Evolutionary conservation across 2,888 invertebrate genomes (phyloP).

Genomic region (Apodemia hepburni): DNA sequence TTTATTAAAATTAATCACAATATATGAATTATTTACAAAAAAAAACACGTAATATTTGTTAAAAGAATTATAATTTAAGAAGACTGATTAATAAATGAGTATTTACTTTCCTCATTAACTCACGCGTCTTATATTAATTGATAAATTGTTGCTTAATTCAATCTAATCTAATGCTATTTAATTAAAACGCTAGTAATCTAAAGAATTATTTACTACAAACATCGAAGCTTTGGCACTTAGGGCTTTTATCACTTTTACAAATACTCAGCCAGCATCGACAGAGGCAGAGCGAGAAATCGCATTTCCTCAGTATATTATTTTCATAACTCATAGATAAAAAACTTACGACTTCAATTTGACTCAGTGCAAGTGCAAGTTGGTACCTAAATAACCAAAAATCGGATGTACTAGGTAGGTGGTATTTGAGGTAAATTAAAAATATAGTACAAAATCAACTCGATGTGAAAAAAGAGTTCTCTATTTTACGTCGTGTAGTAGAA

Average conservation of each 20-base stretch:
- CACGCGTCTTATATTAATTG: slow-evolving; percentile 16
- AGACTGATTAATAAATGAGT: neutral
- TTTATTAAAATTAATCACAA: neutral
- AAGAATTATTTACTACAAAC: slow-evolving; percentile 33
- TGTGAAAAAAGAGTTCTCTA: too few relatives aligned
- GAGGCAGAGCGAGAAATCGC: neutral
- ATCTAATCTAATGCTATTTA: slow-evolving; percentile 10
- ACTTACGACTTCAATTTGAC: neutral
- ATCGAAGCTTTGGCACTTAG: slow-evolving; percentile 68
- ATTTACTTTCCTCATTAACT: slow-evolving; percentile 10
- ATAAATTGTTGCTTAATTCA: slow-evolving; percentile 8
- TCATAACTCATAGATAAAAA: neutral
- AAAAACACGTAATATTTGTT: neutral
- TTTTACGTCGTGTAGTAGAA: too few relatives aligned
- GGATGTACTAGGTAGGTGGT: too few relatives aligned
- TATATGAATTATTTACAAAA: neutral
- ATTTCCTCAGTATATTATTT: neutral
- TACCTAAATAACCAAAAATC: too few relatives aligned
- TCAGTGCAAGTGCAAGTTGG: neutral
- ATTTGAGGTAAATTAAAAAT: too few relatives aligned
- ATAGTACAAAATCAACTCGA: too few relatives aligned
- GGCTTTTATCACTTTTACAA: slow-evolving; percentile 40
- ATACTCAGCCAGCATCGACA: slow-evolving; percentile 13
- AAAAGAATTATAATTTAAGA: neutral
- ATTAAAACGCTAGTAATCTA: slow-evolving; percentile 23